phyloP scores from a whole-genome alignment of 2,113 vertebrate species.

The Gambusia holbrooki region DNA sequence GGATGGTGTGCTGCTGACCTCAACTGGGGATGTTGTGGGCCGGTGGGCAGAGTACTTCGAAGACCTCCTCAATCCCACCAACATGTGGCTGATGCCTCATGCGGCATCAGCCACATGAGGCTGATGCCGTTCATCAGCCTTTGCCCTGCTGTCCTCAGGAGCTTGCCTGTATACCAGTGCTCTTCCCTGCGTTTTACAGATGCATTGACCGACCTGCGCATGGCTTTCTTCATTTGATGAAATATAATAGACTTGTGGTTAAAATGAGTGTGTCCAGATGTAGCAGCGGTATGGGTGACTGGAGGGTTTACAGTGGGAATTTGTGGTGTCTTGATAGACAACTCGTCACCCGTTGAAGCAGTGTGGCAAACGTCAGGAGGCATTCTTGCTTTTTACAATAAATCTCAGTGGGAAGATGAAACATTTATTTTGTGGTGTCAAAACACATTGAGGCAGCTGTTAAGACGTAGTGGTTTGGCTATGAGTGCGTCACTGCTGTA shows the following conservation, averaged over 20 bases:
- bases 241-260: slow-evolving; percentile 64
- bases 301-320: slow-evolving; percentile 41
- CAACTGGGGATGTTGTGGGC: too few relatives aligned
- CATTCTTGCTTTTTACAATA: slow-evolving; percentile 34
- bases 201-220: slow-evolving; percentile 48
- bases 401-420: slow-evolving; percentile 25
- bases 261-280: slow-evolving; percentile 78
- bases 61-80: too few relatives aligned
- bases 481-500: background rate
- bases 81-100: too few relatives aligned
- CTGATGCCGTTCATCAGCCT: slow-evolving; percentile 13
- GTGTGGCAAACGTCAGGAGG: slow-evolving; percentile 27
- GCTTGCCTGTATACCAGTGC: slow-evolving; percentile 49
- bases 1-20: too few relatives aligned
- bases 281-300: slow-evolving; percentile 31
- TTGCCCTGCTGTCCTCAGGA: slow-evolving; percentile 37
- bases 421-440: slow-evolving; percentile 16
- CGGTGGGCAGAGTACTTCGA: too few relatives aligned
- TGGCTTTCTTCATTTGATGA: slow-evolving; percentile 55
- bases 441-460: slow-evolving; percentile 3
- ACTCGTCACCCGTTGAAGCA: slow-evolving; percentile 40
- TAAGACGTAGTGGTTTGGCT: background rate
- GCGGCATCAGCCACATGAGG: too few relatives aligned
- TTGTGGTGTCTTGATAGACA: slow-evolving; percentile 54
- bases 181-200: slow-evolving; percentile 69